Base-by-base conservation (phyloP, 1,140 invertebrate genomes). In the Aplysia californica region DNA sequence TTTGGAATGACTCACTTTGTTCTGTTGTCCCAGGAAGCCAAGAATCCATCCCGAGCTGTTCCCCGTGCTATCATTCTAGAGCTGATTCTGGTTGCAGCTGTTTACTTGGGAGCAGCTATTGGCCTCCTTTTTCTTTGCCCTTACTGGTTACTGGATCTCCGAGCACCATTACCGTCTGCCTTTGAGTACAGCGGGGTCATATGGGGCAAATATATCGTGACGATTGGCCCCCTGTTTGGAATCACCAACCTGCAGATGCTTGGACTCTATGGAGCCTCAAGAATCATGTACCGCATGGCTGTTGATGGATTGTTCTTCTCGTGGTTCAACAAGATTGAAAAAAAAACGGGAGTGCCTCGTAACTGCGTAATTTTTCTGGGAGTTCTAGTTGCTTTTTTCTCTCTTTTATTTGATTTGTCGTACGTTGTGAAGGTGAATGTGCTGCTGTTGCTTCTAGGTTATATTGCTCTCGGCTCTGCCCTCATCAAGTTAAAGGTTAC, bases 381-480 rank as follows among this genome's bases (percentile, higher is more conserved):
- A 0, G 76, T 94, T 4, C 85, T 94, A 20, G 94, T 94, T 55
- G 94, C 94, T 1, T 71, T 95, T 0, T 93, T 96, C 55, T 95
- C 96, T 15, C 86, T 97, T 5, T 86, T 96, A 23, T 95, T 97
- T 82, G 95, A 97, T 87, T 91, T 97, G 68, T 93, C 95, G 83
- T 95, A 96, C 83, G 90, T 97, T 15, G 95, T 97, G 0, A 95
- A 96, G 80, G 96, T 96, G 83, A 96, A 96, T 94, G 96, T 95
- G 0, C 96, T 96, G 81, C 95, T 95, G 0, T 96, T 95, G 0
- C 91, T 97, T 23, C 86, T 96, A 26, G 95, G 95, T 0, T 97
- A 96, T 84, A 95, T 95, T 5, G 95, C 96, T 39, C 95, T 96
- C 3, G 95, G 94, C 76, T 94, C 95, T 6, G 94, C 94, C 66